Evolutionary conservation across 2,113 vertebrate genomes (phyloP).

Genomic region (Calyptomena viridis): DNA sequence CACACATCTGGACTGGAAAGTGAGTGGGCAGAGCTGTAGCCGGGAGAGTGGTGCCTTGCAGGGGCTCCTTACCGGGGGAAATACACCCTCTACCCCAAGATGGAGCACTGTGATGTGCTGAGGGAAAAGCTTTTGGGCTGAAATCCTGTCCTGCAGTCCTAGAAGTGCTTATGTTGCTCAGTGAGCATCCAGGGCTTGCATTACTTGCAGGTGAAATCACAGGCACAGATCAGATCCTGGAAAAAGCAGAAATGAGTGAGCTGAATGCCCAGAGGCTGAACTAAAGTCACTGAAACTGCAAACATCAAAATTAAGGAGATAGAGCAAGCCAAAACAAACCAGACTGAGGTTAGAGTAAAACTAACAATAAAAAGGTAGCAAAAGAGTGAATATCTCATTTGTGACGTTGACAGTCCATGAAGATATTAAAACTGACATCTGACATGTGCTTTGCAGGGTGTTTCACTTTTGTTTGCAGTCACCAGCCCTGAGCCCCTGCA

Average conservation of each 20-base stretch:
- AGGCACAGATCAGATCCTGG: neutral
- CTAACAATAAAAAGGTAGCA: neutral
- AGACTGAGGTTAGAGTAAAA: neutral
- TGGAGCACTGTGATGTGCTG: neutral
- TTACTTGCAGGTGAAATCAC: neutral
- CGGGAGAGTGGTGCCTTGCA: rapidly evolving
- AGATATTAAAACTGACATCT: neutral
- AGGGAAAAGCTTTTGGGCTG: neutral
- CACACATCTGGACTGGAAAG: rapidly evolving
- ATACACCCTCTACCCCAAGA: rapidly evolving
- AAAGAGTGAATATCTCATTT: neutral
- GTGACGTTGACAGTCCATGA: neutral
- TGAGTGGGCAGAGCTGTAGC: neutral
- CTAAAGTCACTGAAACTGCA: neutral
- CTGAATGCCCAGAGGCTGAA: neutral
- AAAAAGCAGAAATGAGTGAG: neutral
- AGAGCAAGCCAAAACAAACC: conserved; percentile 14
- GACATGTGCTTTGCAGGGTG: neutral
- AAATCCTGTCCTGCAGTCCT: neutral
- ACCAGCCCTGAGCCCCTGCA: neutral
- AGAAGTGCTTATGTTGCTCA: neutral
- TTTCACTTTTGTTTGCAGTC: neutral
- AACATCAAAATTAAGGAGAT: neutral
- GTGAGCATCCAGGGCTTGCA: neutral
- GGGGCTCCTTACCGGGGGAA: neutral